Evolutionary conservation across 2,888 invertebrate species (phyloP), one percentile per base, ranked within the genome.

Genomic region (Petrophora chlorosata): DNA sequence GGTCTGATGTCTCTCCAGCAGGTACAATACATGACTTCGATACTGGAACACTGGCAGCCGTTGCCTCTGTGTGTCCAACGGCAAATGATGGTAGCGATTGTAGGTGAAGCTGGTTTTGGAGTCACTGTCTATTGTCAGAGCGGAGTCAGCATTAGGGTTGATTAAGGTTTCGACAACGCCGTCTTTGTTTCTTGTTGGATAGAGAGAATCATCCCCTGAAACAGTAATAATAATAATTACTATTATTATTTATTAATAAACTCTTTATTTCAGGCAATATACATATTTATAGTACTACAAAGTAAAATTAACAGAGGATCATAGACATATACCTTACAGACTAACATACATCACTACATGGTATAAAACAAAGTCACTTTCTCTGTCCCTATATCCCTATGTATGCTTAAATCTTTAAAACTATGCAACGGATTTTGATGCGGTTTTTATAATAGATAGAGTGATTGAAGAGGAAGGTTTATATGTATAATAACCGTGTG

Each of bases 31-130:
- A 66, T 98, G 96, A 73, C 94, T 95, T 47, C 95, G 92, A 64
- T 95, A 94, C 76, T 95, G 94, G 73, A 94, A 97, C 55, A 98
- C 97, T 0, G 98, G 98, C 43, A 99, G 85, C 68, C 93, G 92
- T 70, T 96, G 95, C 22, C 97, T 90, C 81, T 99, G 98, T 36
- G 95, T 92, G 56, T 95, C 94, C 47, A 98, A 88, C 0, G 97
- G 95, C 47, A 98, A 89, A 25, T 96, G 95, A 50, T 95, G 92
- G 79, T 96, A 92, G 2, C 96, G 94, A 80, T 99, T 99, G 79
- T 95, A 97, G 0, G 97, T 92, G 77, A 97, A 97, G 46, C 91
- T 92, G 0, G 94, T 92, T 60, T 86, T 88, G 0, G 92, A 83
- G 67, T 94, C 94, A 40, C 85, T 86, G 63, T 94, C 94, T 8